These are phyloP conservation scores for Apamea sordens DNA, from an alignment of 2,888 invertebrate species.

Conservation along the genomic window DNA sequence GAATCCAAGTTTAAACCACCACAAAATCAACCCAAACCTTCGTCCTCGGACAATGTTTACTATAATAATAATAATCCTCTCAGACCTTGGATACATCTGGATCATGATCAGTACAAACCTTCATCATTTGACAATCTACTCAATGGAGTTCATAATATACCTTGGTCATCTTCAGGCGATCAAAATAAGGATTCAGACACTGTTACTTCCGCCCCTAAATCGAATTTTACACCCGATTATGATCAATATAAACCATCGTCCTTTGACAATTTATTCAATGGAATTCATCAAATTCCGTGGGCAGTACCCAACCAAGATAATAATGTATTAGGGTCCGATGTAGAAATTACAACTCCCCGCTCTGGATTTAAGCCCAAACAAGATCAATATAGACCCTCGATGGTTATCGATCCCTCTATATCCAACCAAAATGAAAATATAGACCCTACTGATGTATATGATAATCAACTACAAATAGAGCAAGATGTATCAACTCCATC, in stretches of 20 bases:
- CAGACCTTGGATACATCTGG: conserved; percentile 10
- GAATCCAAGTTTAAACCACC: neutral
- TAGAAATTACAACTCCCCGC: neutral
- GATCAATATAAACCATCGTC: conserved; percentile 22
- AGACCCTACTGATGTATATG: neutral
- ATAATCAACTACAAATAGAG: neutral
- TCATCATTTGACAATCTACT: conserved; percentile 10
- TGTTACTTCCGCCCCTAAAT: neutral
- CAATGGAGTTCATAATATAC: conserved; percentile 18
- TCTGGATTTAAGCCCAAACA: neutral
- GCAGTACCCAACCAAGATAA: conserved; percentile 4
- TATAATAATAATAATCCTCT: neutral
- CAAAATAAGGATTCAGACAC: neutral
- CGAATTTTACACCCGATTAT: neutral
- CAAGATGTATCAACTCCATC: neutral
- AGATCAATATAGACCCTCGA: neutral
- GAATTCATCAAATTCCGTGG: conserved; percentile 11
- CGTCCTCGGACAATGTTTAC: neutral
- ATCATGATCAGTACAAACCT: conserved; percentile 24
- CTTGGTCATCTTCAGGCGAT: neutral
- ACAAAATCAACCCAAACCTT: conserved; percentile 11
- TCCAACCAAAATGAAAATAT: neutral
- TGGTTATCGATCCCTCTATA: neutral
- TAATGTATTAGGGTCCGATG: neutral
- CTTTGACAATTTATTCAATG: conserved; percentile 12